A percentile compares a stretch with the other conserved stretches of the same genome.
Evolutionary conservation across 53 echinoderm and acorn worm genomes (phyloP).

Genomic region (Echinarachnius parma): DNA sequence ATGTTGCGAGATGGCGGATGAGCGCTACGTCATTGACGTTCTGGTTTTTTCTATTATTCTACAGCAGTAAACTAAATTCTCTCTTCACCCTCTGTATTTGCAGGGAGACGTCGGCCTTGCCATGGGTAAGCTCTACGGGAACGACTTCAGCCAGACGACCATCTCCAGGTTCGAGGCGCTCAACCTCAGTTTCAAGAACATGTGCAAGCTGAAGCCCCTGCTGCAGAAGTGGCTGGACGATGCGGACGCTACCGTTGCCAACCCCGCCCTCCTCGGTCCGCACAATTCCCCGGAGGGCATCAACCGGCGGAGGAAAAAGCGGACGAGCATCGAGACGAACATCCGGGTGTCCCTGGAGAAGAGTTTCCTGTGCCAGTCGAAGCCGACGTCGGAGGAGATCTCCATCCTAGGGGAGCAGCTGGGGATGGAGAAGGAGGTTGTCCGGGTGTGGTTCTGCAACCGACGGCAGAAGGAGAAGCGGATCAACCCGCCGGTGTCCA

Average conservation of each 20-base stretch:
- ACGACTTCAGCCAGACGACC: constrained; percentile 99
- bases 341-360: constrained; percentile 90
- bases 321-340: constrained; percentile 99
- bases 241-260: constrained; percentile 87
- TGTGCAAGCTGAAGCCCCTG: constrained; percentile 98
- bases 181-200: constrained; percentile 99
- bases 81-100: neutral
- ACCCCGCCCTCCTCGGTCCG: constrained; percentile 80
- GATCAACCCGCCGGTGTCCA: constrained; percentile 88
- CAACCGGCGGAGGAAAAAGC: constrained; percentile 87
- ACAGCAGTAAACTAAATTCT: no score
- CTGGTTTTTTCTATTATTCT: neutral
- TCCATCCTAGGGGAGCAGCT: constrained; percentile 75
- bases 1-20: no score
- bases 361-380: constrained; percentile 81
- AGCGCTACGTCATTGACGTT: no score
- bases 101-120: constrained; percentile 99
- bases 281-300: constrained; percentile 75
- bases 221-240: constrained; percentile 97
- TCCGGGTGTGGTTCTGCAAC: constrained; percentile 98
- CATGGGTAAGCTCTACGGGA: constrained; percentile 98
- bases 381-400: constrained; percentile 98
- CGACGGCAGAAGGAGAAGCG: constrained; percentile 97
- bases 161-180: constrained; percentile 97
- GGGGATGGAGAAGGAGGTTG: constrained; percentile 98